These are phyloP conservation scores for Luperina testacea DNA, from an alignment of 2,888 invertebrate genomes.

Conservation along the genomic window DNA sequence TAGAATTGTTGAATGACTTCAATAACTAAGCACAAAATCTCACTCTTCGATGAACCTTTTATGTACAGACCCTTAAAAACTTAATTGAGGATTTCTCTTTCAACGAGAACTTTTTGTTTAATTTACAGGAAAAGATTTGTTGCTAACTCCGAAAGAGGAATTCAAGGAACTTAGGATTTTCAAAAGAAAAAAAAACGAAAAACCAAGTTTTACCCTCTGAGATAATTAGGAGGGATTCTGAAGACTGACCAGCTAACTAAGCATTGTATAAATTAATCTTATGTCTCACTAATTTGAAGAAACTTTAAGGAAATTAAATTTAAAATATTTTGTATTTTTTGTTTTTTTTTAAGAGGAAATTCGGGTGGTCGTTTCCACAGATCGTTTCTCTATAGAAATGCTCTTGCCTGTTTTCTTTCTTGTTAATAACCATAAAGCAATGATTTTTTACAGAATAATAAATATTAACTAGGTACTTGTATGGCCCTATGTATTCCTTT, in stretches of 20 bases:
- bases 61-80: conserved; percentile 28
- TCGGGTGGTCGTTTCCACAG: too few relatives aligned
- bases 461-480: too few relatives aligned
- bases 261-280: conserved; percentile 36
- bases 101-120: conserved; percentile 44
- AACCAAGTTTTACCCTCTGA: conserved; percentile 33
- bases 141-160: conserved; percentile 37
- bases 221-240: conserved; percentile 41
- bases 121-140: conserved; percentile 55
- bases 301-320: conserved; percentile 18
- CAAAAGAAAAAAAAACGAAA: conserved; percentile 29
- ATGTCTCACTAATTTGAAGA: conserved; percentile 7
- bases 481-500: too few relatives aligned
- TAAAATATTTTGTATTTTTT: background rate
- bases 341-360: background rate
- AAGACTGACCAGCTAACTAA: conserved; percentile 58
- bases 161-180: conserved; percentile 40
- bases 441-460: too few relatives aligned
- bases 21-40: background rate
- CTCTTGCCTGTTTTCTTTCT: too few relatives aligned
- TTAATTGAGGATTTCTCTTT: conserved; percentile 34
- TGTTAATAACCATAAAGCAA: too few relatives aligned
- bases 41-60: conserved; percentile 24
- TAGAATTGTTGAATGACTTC: background rate
- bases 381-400: too few relatives aligned